Evolutionary conservation across 1,140 invertebrate species (phyloP).

Genomic region (Diplogasteroides magnus): DNA sequence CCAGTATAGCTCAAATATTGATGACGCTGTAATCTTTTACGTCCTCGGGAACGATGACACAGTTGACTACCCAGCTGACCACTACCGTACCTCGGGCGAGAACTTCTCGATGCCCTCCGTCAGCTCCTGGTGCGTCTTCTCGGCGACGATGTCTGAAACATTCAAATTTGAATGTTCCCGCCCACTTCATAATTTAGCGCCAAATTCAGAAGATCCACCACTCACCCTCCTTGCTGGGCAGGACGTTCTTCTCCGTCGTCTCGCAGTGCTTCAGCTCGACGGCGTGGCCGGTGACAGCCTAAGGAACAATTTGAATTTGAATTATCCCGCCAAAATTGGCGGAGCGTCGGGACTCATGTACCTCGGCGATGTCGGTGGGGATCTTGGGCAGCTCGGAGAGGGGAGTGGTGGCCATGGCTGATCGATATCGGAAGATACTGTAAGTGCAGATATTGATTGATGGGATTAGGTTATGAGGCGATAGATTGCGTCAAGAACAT

Average conservation of each 20-base stretch:
- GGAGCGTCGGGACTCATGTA: no score
- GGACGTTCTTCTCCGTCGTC: conserved; percentile 52
- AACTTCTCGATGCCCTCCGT: conserved; percentile 54
- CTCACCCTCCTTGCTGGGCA: conserved; percentile 46
- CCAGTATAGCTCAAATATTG: no score
- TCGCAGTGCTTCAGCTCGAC: conserved; percentile 51
- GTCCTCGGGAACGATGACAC: no score
- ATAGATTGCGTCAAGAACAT: no score
- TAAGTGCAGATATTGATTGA: background rate
- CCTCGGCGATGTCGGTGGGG: conserved; percentile 28
- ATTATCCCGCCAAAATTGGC: no score
- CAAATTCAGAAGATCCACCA: no score
- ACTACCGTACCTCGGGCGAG: no score
- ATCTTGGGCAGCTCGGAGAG: conserved; percentile 30
- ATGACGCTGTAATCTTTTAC: no score
- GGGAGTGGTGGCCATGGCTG: conserved; percentile 7
- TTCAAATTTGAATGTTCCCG: no score
- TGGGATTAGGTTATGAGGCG: background rate
- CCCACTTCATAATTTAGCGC: no score
- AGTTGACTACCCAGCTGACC: no score
- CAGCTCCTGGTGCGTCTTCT: conserved; percentile 42
- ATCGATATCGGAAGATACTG: background rate
- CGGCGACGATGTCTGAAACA: conserved; percentile 38
- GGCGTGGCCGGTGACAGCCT: background rate
- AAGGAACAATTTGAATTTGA: background rate